Evolutionary conservation across 2,113 vertebrate genomes (phyloP), one percentile per base, ranked within the genome.

Genomic region (Platanista minor): DNA sequence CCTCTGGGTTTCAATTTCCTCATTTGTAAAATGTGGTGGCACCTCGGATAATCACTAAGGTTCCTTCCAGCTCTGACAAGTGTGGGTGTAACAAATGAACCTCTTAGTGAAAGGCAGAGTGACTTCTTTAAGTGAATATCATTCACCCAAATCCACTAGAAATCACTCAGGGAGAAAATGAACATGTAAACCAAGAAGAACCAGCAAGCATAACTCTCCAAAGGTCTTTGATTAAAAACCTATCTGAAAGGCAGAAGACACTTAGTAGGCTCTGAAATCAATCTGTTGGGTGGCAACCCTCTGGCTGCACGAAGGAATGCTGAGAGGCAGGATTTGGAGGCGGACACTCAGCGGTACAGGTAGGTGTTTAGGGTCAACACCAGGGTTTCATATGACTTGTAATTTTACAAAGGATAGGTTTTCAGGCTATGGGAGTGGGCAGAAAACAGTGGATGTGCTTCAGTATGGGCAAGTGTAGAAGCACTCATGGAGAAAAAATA

Each of bases 161-260:
- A 90, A 83, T n/a, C 84, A 78, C 21, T 36, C 74, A 64, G 57
- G 36, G 43, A 66, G 61, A 61, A 92, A 85, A 91, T 3, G n/a
- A 72, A 77, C 36, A 46, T 7, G 7, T 21, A 82, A 71, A 83
- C 29, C 61, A 83, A 81, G 49, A 41, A 75, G 85, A 78, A 43
- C 4, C 80, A 33, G 31, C 1, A 5, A 41, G 31, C 12, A 6
- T 3, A 23, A 77, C 54, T 61, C 86, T 49, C 85, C 80, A 92
- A 49, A 87, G 61, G 36, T n/a, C 75, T 91, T 61, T 78, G 75
- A 80, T 31, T 31, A 31, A 61, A 92, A 25, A 46, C 3, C 1
- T 11, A 69, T 52, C 27, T 87, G 57, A 91, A 91, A n/a, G 31
- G 39, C 14, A 31, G n/a, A 80, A 41, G 80, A 7, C 14, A 31